A percentile compares a stretch with the other conserved stretches of the same genome.
Evolutionary conservation across 2,113 vertebrate species (phyloP).

Genomic region (Notechis scutatus): DNA sequence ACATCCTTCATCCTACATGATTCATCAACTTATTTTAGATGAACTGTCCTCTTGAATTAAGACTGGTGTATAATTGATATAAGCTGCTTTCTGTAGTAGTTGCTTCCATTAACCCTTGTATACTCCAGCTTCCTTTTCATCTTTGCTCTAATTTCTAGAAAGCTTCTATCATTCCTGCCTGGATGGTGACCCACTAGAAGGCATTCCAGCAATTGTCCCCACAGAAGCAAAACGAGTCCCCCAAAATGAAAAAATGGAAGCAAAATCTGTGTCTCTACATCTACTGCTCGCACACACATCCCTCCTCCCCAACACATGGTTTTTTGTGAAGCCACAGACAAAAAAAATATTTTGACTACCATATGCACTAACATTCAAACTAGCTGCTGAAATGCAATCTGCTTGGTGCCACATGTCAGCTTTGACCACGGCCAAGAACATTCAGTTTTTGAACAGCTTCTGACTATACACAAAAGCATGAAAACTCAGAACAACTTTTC

Average conservation of each 20-base stretch:
- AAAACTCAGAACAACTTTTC: constrained; percentile 13
- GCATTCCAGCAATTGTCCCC: neutral
- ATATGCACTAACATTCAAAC: constrained; percentile 51
- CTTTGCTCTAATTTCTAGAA: neutral
- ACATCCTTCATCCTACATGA: neutral
- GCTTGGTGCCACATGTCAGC: constrained; percentile 47
- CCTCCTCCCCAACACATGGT: neutral
- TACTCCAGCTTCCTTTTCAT: neutral
- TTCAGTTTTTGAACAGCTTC: constrained; percentile 36
- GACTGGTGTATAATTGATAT: neutral
- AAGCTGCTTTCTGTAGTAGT: neutral
- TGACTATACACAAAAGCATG: constrained; percentile 15
- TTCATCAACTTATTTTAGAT: neutral
- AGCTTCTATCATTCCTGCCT: neutral
- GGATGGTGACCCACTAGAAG: neutral
- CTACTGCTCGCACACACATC: neutral
- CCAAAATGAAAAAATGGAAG: neutral
- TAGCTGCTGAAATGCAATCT: constrained; percentile 51
- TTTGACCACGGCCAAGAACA: constrained; percentile 49
- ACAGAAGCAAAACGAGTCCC: neutral
- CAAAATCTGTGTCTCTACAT: neutral
- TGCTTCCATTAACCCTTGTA: neutral
- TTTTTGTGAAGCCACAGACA: constrained; percentile 18
- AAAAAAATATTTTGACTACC: constrained; percentile 38
- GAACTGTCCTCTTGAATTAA: neutral